phyloP scores from a whole-genome alignment of 1,140 invertebrate genomes.

The Fopius arisanus region DNA sequence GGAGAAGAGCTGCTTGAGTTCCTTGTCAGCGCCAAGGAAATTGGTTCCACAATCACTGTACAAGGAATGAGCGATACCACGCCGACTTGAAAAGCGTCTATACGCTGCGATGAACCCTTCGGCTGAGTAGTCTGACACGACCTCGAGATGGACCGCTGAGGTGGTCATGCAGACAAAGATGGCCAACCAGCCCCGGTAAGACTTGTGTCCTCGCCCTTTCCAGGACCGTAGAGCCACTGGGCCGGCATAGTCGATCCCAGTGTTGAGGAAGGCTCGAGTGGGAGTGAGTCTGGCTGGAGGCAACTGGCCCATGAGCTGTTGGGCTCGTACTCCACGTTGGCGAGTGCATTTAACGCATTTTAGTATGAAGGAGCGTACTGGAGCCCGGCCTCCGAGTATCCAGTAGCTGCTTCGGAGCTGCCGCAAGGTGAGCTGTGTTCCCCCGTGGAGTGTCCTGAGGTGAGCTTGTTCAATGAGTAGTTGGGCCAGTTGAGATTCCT shows the following conservation, averaged over 20 bases:
- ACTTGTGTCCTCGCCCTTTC: too few species aligned
- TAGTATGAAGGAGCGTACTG: slow-evolving; percentile 26
- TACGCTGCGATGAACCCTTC: slow-evolving; percentile 15
- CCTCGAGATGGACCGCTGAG: background rate
- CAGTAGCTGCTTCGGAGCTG: slow-evolving; percentile 40
- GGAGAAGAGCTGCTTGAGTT: slow-evolving; percentile 28
- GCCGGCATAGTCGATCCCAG: too few species aligned
- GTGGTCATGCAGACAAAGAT: too few species aligned
- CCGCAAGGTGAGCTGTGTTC: slow-evolving; percentile 36
- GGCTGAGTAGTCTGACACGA: slow-evolving; percentile 8
- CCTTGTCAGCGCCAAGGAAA: slow-evolving; percentile 29
- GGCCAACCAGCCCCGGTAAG: too few species aligned
- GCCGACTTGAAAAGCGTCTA: slow-evolving; percentile 32
- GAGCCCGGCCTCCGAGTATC: slow-evolving; percentile 35
- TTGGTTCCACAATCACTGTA: slow-evolving; percentile 38
- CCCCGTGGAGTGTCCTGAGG: slow-evolving; percentile 30
- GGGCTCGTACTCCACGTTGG: background rate
- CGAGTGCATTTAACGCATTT: slow-evolving; percentile 37
- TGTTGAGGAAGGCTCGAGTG: too few species aligned
- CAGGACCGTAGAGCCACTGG: too few species aligned
- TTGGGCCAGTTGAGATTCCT: slow-evolving; percentile 21
- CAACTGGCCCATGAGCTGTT: slow-evolving; percentile 48
- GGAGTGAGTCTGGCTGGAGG: slow-evolving; percentile 44
- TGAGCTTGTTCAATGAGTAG: slow-evolving; percentile 46
- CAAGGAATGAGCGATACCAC: slow-evolving; percentile 19